These are phyloP conservation scores for Pyrocephalus nanus DNA, from an alignment of 2,797 vertebrate species.

Conservation along the genomic window DNA sequence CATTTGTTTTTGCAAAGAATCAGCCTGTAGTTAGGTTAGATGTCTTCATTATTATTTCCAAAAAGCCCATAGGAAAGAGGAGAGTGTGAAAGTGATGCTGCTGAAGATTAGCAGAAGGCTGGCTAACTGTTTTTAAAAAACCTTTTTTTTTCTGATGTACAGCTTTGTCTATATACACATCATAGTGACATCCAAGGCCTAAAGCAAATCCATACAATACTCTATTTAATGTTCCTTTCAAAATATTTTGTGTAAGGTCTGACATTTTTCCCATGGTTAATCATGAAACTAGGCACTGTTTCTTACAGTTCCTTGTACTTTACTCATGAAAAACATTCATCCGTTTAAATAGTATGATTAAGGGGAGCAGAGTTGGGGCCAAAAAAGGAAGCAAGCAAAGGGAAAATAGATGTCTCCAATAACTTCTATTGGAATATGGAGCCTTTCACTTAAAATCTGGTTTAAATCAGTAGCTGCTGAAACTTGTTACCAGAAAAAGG, in stretches of 20 bases:
- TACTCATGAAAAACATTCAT: constrained; percentile 35
- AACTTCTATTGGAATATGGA: background rate
- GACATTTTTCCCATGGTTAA: constrained; percentile 49
- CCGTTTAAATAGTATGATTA: background rate
- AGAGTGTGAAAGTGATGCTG: constrained; percentile 23
- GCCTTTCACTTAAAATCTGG: constrained; percentile 36
- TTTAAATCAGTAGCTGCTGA: constrained; percentile 58
- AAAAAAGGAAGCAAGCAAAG: constrained; percentile 30
- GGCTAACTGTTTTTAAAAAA: background rate
- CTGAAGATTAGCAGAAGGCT: constrained; percentile 4
- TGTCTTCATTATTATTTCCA: background rate
- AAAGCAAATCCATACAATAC: background rate
- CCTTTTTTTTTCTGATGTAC: background rate
- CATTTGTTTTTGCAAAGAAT: background rate
- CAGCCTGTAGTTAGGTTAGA: constrained; percentile 11
- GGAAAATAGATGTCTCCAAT: constrained; percentile 13
- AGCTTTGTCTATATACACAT: background rate
- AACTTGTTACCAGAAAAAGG: background rate
- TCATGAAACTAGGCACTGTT: constrained; percentile 21
- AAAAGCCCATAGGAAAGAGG: constrained; percentile 1
- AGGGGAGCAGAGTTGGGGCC: constrained; percentile 6
- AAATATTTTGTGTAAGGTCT: constrained; percentile 14
- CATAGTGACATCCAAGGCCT: background rate
- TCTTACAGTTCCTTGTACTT: background rate
- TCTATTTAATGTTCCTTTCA: constrained; percentile 19